Evolutionary conservation across 2,113 vertebrate genomes (phyloP), one percentile per base, ranked within the genome.

Genomic region (Psittacula cyanocephala): DNA sequence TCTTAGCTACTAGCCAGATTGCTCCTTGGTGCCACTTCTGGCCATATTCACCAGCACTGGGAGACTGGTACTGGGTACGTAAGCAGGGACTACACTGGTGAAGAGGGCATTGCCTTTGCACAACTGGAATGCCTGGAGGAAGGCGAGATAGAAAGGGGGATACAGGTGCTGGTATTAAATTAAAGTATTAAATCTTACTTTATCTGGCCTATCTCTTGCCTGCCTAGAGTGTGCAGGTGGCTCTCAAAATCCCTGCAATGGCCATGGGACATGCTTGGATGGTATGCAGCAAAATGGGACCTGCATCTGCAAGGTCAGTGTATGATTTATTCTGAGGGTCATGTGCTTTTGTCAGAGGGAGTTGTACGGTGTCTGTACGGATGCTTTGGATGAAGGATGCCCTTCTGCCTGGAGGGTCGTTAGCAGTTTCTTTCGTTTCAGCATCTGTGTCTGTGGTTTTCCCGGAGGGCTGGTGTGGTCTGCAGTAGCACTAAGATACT

Each of bases 271-370:
- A 17, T 99, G 99, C 87, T n/a, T 98, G 95, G 98, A 99, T 31
- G 99, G 99, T 39, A 95, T 98, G 4, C 39, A 85, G 3, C 98
- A 97, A 50, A 99, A 99, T 1, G 99, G 99, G 70, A 99, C 98
- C 86, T 99, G 99, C 33, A 63, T 98, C 85, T 99, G 99, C 96
- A 94, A 99, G 93, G 99, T 99, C 41, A 98, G 98, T 95, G 60
- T 22, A 3, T 4, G 4, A 10, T 74, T 29, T 39, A 33, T 64
- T 39, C 35, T 20, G 31, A 33, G 39, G 20, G 9, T 24, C 23
- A 8, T 70, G 49, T 74, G 19, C 10, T 92, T 74, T 72, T 39
- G 43, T 31, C 27, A 62, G 55, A 64, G 35, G 35, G 17, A 49
- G 7, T 13, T 71, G 11, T 65, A 31, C 10, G 53, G 39, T 8